Base-by-base conservation (phyloP, 2,888 invertebrate species). In the Erannis defoliaria region DNA sequence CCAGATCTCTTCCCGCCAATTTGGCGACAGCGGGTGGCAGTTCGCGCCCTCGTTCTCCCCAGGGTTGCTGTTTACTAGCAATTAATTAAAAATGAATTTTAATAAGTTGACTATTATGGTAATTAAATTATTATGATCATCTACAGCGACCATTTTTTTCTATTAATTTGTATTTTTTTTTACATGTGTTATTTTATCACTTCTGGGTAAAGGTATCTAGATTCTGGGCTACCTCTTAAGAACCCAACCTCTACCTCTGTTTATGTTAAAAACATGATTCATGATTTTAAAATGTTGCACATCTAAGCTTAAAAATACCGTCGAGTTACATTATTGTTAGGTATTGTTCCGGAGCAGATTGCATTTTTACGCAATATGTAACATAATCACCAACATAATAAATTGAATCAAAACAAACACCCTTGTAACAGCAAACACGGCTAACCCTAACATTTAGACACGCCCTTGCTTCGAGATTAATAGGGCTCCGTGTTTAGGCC, bases 1-100 rank as follows among this genome's bases (percentile, higher is more conserved):
- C n/a, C n/a, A n/a, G n/a, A n/a, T n/a, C n/a, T n/a, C 88, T 90
- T 90, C 88, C 89, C 89, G 90, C 89, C 89, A 89, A 89, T 89
- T 90, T 89, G 84, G 78, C 73, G 78, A 80, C 23, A 18, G 77
- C 75, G 14, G 23, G 42, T 21, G 49, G 78, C 74, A 45, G 78
- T 82, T 85, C 81, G 81, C 82, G 84, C 89, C 87, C 88, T 48
- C 78, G 45, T 10, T 55, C 72, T 68, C 66, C 60, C 68, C 72
- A 81, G 84, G 82, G 86, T 78, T 76, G 78, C 88, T 84, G 84
- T 70, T 66, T 58, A 23, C 60, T 40, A 64, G 38, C 43, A 49
- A 62, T 65, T 63, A 62, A 56, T 51, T 56, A 43, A 43, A 59
- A 49, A 35, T 16, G 23, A 38, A 51, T 56, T 50, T 29, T n/a